Conservation (phyloP, 2,797 vertebrate genomes). For the Xenopus petersii region DNA sequence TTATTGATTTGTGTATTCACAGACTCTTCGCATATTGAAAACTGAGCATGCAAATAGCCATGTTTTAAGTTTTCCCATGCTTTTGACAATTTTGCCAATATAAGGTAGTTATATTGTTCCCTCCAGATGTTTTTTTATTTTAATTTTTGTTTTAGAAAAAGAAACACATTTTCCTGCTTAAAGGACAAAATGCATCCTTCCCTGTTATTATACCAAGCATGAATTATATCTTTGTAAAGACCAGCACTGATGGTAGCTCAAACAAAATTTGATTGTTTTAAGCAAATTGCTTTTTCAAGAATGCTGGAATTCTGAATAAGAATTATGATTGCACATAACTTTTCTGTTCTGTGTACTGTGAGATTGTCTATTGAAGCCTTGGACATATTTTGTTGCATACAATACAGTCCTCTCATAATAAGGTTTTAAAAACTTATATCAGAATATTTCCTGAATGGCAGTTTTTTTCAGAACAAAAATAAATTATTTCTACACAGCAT, state of each 20-base stretch:
- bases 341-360: not conserved
- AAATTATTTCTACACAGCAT: too few species aligned
- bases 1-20: too few species aligned
- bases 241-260: not conserved
- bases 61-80: too few species aligned
- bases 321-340: slow-evolving; percentile 12
- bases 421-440: not conserved
- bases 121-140: too few species aligned
- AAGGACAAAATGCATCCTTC: not conserved
- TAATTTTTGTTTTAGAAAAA: not conserved
- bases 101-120: too few species aligned
- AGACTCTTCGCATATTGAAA: too few species aligned
- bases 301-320: not conserved
- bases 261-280: slow-evolving; percentile 21
- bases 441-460: too few species aligned
- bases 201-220: slow-evolving; percentile 2
- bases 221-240: slow-evolving; percentile 16
- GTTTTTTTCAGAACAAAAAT: too few species aligned
- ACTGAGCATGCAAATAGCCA: too few species aligned
- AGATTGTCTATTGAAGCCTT: not conserved
- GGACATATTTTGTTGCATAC: too few species aligned
- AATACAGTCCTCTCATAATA: not conserved
- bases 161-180: not conserved
- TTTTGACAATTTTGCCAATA: too few species aligned
- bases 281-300: slow-evolving; percentile 19